phyloP scores from a whole-genome alignment of 2,797 vertebrate genomes.

The Chanos chanos region DNA sequence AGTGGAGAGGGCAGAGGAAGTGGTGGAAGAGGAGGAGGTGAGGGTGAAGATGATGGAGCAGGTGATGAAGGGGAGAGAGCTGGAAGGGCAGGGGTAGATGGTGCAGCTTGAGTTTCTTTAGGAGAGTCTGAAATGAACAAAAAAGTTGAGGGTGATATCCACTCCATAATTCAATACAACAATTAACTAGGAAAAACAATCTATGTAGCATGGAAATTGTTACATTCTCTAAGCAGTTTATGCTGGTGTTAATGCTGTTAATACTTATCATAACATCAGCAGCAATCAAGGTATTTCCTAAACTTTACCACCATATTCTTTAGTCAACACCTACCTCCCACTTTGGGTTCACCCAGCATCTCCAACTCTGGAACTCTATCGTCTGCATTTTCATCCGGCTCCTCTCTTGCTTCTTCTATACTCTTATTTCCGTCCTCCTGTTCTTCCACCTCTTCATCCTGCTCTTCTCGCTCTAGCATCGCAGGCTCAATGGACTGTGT shows the following conservation, averaged over 20 bases:
- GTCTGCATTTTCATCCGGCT: conserved; percentile 49
- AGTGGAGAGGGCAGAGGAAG: conserved; percentile 62
- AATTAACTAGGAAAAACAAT: background rate
- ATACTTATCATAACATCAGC: background rate
- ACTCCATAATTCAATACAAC: background rate
- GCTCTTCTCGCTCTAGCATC: conserved; percentile 60
- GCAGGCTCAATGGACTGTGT: conserved; percentile 60
- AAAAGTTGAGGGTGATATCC: background rate
- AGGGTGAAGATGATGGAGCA: conserved; percentile 60
- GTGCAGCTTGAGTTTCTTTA: conserved; percentile 58
- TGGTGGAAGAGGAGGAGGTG: conserved; percentile 70
- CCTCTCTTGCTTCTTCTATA: conserved; percentile 31
- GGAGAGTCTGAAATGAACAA: conserved; percentile 56
- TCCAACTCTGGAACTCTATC: conserved; percentile 66
- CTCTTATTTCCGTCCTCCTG: conserved; percentile 24
- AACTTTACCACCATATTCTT: background rate
- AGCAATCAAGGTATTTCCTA: background rate
- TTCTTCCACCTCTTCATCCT: conserved; percentile 40
- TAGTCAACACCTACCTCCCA: conserved; percentile 58
- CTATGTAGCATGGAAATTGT: too few species aligned
- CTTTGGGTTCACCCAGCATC: conserved; percentile 56
- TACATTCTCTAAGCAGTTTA: too few species aligned
- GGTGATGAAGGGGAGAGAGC: conserved; percentile 45
- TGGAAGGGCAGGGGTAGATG: conserved; percentile 52
- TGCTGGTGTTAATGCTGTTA: background rate